Evolutionary conservation across 2,797 vertebrate species (phyloP).

Genomic region (Lateolabrax maculatus): DNA sequence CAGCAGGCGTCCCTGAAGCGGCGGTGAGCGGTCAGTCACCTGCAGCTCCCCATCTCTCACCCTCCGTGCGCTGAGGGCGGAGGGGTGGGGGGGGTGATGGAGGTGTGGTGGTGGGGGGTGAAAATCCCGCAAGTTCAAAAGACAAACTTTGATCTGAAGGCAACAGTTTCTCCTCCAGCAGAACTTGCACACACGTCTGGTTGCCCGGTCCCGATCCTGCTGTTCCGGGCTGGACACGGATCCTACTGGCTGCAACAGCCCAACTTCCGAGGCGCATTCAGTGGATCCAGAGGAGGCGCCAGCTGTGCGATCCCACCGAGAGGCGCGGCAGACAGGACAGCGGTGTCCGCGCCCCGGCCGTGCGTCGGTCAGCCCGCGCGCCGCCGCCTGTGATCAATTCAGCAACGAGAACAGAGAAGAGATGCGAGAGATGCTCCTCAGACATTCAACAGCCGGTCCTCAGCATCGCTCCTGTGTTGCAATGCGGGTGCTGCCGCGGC

Average conservation of each 20-base stretch:
- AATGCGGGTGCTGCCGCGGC: slow-evolving; percentile 76
- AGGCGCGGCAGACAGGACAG: not conserved
- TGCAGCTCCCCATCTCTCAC: slow-evolving; percentile 74
- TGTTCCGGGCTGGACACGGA: slow-evolving; percentile 34
- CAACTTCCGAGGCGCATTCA: slow-evolving; percentile 67
- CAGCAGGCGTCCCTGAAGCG: slow-evolving; percentile 53
- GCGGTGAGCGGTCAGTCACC: slow-evolving; percentile 73
- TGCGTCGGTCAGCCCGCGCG: not conserved
- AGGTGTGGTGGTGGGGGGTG: not conserved
- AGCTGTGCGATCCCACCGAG: slow-evolving; percentile 1
- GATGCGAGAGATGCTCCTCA: slow-evolving; percentile 40
- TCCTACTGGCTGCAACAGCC: slow-evolving; percentile 38
- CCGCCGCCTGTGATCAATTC: not conserved
- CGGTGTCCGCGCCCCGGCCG: not conserved
- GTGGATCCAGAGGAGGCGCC: slow-evolving; percentile 13
- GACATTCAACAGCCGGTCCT: slow-evolving; percentile 65
- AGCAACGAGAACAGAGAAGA: not conserved
- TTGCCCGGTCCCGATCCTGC: slow-evolving; percentile 25
- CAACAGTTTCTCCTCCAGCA: slow-evolving; percentile 48
- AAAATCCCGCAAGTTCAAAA: slow-evolving; percentile 58
- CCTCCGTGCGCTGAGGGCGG: slow-evolving; percentile 35
- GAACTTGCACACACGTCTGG: slow-evolving; percentile 23
- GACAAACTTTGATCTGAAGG: slow-evolving; percentile 68
- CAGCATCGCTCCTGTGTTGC: slow-evolving; percentile 74
- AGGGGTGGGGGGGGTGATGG: not conserved